Conservation (phyloP, 2,888 invertebrate genomes). For the Lordiphosa fenestrarum region DNA sequence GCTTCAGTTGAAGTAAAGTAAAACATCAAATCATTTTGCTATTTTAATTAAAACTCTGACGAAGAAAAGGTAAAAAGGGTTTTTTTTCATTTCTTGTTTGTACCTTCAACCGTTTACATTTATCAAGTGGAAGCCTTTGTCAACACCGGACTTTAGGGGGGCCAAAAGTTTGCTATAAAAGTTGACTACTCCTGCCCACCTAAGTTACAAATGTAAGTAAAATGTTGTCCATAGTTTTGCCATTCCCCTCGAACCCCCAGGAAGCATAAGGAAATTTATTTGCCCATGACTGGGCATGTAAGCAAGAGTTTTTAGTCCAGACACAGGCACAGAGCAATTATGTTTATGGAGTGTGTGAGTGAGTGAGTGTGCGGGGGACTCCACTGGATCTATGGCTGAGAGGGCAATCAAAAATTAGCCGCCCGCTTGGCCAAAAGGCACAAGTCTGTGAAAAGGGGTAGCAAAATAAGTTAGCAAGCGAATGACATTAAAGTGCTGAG, state of each 20-base stretch:
- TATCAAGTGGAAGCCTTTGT: slow-evolving; percentile 59
- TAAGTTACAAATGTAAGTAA: slow-evolving; percentile 56
- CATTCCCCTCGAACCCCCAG: slow-evolving; percentile 1
- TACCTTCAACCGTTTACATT: slow-evolving; percentile 24
- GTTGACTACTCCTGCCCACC: slow-evolving; percentile 36
- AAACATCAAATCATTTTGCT: slow-evolving; percentile 56
- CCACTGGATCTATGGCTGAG: background rate
- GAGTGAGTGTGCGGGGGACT: background rate
- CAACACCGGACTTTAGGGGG: slow-evolving; percentile 47
- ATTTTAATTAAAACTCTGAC: slow-evolving; percentile 63
- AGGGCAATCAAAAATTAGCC: slow-evolving; percentile 21
- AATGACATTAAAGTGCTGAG: no score
- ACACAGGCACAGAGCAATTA: slow-evolving; percentile 55
- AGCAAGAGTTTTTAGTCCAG: slow-evolving; percentile 10
- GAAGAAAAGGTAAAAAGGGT: slow-evolving; percentile 34
- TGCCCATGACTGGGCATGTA: slow-evolving; percentile 23
- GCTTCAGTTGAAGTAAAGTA: slow-evolving; percentile 36
- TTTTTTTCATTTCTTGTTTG: slow-evolving; percentile 18
- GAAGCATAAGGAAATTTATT: slow-evolving; percentile 55
- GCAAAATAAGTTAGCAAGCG: no score
- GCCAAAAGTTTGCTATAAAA: slow-evolving; percentile 43
- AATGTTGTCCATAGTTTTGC: slow-evolving; percentile 53
- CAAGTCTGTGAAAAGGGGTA: no score
- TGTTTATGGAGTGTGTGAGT: slow-evolving; percentile 38
- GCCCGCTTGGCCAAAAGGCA: slow-evolving; percentile 11